Base-by-base conservation (phyloP, 2,113 vertebrate species). In the Osmerus mordax region DNA sequence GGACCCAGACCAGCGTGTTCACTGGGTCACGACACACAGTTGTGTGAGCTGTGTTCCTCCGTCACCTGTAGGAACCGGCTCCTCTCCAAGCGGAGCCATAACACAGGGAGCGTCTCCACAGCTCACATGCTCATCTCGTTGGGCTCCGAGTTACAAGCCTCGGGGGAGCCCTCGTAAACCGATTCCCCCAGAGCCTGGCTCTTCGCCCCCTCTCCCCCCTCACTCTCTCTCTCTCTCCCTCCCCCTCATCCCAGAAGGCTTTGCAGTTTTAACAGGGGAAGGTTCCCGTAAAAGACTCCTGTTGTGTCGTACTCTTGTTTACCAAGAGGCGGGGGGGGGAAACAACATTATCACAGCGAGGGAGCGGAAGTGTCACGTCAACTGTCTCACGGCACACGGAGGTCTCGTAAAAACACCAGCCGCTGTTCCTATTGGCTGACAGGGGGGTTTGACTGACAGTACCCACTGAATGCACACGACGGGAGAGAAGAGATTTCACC, bases 41-140 rank as follows among this genome's bases (percentile, higher is more conserved):
- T 5, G 28, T 15, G 13, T 62, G 2, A 28, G 16, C 21, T 13
- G 16, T 60, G 60, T 62, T 62, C 23, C 16, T 13, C 58, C 21
- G 7, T 23, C 58, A 60, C 58, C 23, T 12, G 58, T 25, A 47
- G 41, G 7, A 47, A 47, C 41, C 41, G 41, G 41, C 41, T 47
- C 41, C 8, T 47, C 41, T 47, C 41, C 23, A 60, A 62, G 14
- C 60, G 4, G 25, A 61, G 19, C 23, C 13, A 61, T 25, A 12
- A 61, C 23, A 61, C 19, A 19, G 13, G 21, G 19, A 28, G 60
- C 23, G 25, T 28, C 23, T 62, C 23, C 14, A 28, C 60, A 28
- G 60, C 60, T 62, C 60, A 62, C 23, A 62, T 62, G 60, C 16
- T 62, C 14, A 62, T 16, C 23, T 62, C 21, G 19, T 62, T 62